Evolutionary conservation across 1,140 invertebrate genomes (phyloP).

Genomic region (Rhizoglyphus robini): DNA sequence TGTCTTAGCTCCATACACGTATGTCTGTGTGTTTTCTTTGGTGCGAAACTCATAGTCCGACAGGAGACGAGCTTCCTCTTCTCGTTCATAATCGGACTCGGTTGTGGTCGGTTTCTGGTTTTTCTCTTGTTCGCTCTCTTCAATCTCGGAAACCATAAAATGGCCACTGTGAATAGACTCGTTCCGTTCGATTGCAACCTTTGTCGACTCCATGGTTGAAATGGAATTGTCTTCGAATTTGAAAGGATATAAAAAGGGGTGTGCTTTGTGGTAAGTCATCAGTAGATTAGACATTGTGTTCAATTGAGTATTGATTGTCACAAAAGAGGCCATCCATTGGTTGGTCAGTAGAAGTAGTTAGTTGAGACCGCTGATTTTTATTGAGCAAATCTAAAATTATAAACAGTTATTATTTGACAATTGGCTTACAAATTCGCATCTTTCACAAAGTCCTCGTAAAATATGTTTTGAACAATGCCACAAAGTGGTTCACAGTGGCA

Average conservation of each 20-base stretch:
- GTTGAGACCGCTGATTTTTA: too few relatives aligned
- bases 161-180: slow-evolving; percentile 92
- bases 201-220: neutral
- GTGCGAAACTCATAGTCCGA: neutral
- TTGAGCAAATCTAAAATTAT: too few relatives aligned
- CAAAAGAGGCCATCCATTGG: neutral
- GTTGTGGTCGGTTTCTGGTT: slow-evolving; percentile 35
- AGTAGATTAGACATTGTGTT: neutral
- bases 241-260: neutral
- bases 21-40: slow-evolving; percentile 37
- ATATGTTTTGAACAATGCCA: too few relatives aligned
- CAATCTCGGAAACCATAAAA: slow-evolving; percentile 91
- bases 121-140: slow-evolving; percentile 69
- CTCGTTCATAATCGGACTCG: slow-evolving; percentile 2
- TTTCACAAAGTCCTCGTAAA: too few relatives aligned
- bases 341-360: too few relatives aligned
- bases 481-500: too few relatives aligned
- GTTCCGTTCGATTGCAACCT: neutral
- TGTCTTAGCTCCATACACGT: slow-evolving; percentile 33
- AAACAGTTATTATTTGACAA: too few relatives aligned
- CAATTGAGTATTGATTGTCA: neutral
- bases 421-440: too few relatives aligned
- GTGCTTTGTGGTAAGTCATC: neutral
- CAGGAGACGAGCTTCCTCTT: neutral
- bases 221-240: neutral